These are phyloP conservation scores for Periphyllus acericola DNA, from an alignment of 2,888 invertebrate genomes.

Conservation along the genomic window DNA sequence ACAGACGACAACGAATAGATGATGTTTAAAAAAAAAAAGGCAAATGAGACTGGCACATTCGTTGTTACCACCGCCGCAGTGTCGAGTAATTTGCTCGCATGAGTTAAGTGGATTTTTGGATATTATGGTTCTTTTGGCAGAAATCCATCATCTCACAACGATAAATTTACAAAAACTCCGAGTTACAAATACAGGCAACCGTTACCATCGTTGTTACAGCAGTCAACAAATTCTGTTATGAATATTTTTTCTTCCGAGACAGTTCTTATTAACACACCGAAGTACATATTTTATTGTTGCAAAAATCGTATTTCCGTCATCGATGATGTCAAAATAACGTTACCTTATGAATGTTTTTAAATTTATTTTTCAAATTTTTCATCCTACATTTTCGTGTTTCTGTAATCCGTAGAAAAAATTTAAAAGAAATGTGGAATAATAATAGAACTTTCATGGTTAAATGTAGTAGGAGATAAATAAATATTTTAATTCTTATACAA, in stretches of 20 bases:
- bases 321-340: slow-evolving; percentile 13
- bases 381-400: not conserved
- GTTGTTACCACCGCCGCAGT: not conserved
- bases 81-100: slow-evolving; percentile 22
- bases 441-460: not conserved
- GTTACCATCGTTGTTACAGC: not conserved
- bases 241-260: slow-evolving; percentile 8
- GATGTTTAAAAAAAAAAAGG: not conserved
- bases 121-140: slow-evolving; percentile 45
- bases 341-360: slow-evolving; percentile 12
- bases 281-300: not conserved
- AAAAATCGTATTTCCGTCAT: slow-evolving; percentile 17
- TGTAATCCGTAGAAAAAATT: not conserved
- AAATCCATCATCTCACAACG: slow-evolving; percentile 48
- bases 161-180: slow-evolving; percentile 6
- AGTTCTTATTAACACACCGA: not conserved
- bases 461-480: not conserved
- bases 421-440: not conserved
- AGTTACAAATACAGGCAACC: not conserved
- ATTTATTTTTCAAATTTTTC: not conserved
- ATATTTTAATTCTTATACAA: no score
- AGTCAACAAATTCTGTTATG: slow-evolving; percentile 4
- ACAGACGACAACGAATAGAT: slow-evolving; percentile 17
- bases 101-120: slow-evolving; percentile 58
- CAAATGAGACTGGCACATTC: slow-evolving; percentile 20